Evolutionary conservation across 2,113 vertebrate species (phyloP), one percentile per base, ranked within the genome.

Genomic region (Camelus bactrianus): DNA sequence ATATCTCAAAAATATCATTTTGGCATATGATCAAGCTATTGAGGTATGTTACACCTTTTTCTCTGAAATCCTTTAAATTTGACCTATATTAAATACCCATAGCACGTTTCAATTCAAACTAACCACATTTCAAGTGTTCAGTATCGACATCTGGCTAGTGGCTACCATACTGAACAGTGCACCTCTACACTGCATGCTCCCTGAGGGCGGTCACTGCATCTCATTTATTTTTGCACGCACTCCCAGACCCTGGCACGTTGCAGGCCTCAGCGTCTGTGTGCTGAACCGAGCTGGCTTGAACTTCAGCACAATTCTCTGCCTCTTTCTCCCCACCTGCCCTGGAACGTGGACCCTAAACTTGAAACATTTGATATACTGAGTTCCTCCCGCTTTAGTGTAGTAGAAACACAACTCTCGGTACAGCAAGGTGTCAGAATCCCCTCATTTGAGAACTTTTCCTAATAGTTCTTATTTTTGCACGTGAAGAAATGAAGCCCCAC

Each of bases 1-100:
- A 3, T 65, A 35, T 65, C 30, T 72, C 26, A 93, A 54, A 89
- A 83, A 83, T 70, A 73, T 65, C 24, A 22, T 82, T 81, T 97
- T 28, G 87, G 82, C 11, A 81, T 64, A 22, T 54, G n/a, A 80
- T 76, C 42, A 82, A 54, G 35, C 56, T 32, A 73, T 6, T 75
- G 48, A 84, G 35, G 54, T 54, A 62, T 60, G 42, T 84, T 87
- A 64, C 4, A 8, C 0, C 20, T 58, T 42, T 46, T 50, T 20
- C 15, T 65, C 12, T 8, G 70, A 91, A 83, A 28, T 82, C 30
- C 64, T 35, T 82, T 82, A 60, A 54, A 19, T 77, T 9, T 62
- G 69, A 70, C 8, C 26, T 67, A 48, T 19, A 69, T 16, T 86
- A 80, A 46, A 72, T 3, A 73, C 32, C 58, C 50, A 64, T 0